Base-by-base conservation (phyloP, 2,888 invertebrate species). In the Entomobrya multifasciata region DNA sequence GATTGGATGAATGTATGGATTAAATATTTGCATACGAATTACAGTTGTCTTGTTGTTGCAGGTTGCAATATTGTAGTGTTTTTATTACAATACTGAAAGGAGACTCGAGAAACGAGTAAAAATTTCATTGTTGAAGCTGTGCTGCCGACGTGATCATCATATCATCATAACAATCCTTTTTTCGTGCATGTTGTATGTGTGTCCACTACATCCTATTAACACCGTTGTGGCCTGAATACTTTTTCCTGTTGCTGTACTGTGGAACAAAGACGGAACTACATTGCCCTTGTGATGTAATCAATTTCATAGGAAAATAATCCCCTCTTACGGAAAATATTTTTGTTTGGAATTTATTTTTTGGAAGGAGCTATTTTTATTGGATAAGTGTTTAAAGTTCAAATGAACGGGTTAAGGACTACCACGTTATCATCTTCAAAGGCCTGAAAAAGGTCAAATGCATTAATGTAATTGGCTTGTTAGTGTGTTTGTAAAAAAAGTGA, bases 21-120 rank as follows among this genome's bases (percentile, higher is more conserved):
- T 85, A 62, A 85, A 85, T 85, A 85, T 85, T 85, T 85, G 85
- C 85, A 85, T 85, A 85, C 60, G 85, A 85, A 85, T 85, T 85
- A 85, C 85, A 72, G 79, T 79, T 84, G 65, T 70, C 72, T 65
- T 41, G 52, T 41, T 83, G 44, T 78, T 78, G 78, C 78, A 62
- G 78, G 78, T 62, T 78, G 78, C 60, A 62, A 55, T 60, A 77
- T 44, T 62, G 27, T 47, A 15, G 13, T n/a, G 72, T 74, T 20
- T 76, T 62, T 65, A 36, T 65, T 83, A 36, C 36, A 36, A 36
- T 36, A 70, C 47, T 30, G 36, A 62, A 25, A 47, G 62, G 60
- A 60, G 60, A n/a, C n/a, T 41, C 44, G 62, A 78, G n/a, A 22
- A 44, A 62, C 36, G 62, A 85, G 70, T 78, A n/a, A n/a, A n/a